These are phyloP conservation scores for Ciona savignyi DNA, from an alignment of 23 tunicate species.

Conservation along the genomic window DNA sequence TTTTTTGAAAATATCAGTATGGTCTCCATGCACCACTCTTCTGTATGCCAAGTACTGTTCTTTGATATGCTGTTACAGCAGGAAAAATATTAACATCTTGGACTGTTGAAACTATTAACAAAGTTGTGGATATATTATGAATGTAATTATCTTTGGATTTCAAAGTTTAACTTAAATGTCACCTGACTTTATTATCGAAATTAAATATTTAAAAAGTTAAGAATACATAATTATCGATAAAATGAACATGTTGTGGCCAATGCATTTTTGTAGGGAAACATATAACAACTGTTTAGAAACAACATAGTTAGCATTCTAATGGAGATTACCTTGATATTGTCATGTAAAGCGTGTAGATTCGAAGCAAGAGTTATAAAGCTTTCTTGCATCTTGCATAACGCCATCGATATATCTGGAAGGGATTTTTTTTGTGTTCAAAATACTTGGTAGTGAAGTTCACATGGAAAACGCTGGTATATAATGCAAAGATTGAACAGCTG, in stretches of 20 bases:
- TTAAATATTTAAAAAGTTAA: too few species aligned
- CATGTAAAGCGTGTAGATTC: conserved; percentile 77
- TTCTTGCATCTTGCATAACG: conserved; percentile 83
- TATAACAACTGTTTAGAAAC: too few species aligned
- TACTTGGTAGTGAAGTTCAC: too few species aligned
- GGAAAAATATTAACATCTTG: neutral
- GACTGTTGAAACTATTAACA: neutral
- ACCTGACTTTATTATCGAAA: neutral
- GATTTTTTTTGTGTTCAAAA: neutral
- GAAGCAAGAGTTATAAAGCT: conserved; percentile 84
- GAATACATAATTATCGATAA: too few species aligned
- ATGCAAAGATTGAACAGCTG: too few species aligned
- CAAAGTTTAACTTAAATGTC: too few species aligned
- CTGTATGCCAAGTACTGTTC: conserved; percentile 79
- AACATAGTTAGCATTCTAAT: too few species aligned
- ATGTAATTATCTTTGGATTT: too few species aligned
- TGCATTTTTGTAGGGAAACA: too few species aligned
- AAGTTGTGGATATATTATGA: neutral
- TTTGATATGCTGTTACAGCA: conserved; percentile 47
- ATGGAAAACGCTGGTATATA: too few species aligned
- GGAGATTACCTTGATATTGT: conserved; percentile 72
- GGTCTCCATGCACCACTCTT: conserved; percentile 60
- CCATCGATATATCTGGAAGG: conserved; percentile 65
- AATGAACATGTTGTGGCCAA: too few species aligned
- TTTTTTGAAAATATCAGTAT: conserved; percentile 55